Percentiles rank a stretch among this genome's conserved stretches.
Conservation (phyloP, 2,888 invertebrate genomes). For the Tenodera sinensis region DNA sequence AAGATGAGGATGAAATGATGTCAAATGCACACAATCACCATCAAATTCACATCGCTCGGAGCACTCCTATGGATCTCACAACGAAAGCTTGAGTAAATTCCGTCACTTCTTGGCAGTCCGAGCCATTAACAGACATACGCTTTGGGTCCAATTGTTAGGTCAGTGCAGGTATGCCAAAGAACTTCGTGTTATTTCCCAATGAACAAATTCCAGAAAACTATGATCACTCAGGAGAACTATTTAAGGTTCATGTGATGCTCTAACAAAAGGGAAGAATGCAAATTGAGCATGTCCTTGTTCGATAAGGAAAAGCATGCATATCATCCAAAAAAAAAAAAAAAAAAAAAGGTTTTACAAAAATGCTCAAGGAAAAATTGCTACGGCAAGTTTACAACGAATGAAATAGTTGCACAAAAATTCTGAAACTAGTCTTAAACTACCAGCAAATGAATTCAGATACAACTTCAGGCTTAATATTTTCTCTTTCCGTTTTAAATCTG, state of each 20-base stretch:
- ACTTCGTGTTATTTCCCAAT: neutral
- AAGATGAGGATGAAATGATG: neutral
- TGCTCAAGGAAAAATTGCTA: neutral
- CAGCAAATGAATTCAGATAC: no score
- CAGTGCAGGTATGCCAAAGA: neutral
- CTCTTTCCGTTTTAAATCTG: no score
- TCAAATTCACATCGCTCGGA: conserved; percentile 33
- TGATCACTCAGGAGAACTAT: no score
- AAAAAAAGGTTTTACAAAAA: no score
- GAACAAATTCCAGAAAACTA: no score
- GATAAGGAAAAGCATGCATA: neutral
- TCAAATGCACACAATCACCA: neutral
- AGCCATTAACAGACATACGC: neutral
- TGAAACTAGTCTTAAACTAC: neutral
- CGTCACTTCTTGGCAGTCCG: neutral
- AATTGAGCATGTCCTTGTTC: no score
- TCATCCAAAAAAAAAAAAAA: neutral
- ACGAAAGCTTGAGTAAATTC: conserved; percentile 59
- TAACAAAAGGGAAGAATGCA: no score
- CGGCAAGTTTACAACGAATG: neutral
- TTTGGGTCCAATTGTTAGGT: neutral
- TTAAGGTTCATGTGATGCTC: no score
- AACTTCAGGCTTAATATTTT: no score
- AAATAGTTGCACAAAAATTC: neutral
- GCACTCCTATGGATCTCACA: conserved; percentile 60